phyloP scores from a whole-genome alignment of 92 coral and sea anemone genomes.

The Bergia sp. region DNA sequence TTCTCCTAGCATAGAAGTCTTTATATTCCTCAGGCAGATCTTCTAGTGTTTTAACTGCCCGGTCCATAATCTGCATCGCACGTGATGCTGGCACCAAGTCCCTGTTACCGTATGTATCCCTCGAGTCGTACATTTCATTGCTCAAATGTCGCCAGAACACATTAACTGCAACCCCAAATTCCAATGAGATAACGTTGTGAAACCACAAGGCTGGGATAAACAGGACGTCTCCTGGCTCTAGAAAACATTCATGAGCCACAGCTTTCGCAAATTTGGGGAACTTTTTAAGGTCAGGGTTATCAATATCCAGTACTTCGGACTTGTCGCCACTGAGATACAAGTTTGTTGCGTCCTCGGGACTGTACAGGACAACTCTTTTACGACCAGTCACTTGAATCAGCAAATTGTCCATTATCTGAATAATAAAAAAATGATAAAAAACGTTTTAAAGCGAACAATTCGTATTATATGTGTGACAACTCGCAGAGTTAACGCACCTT shows the following conservation, averaged over 20 bases:
- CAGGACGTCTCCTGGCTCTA: slow-evolving; percentile 83
- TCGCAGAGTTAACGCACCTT: too few species aligned
- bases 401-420: slow-evolving; percentile 84
- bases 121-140: slow-evolving; percentile 64
- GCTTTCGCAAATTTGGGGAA: slow-evolving; percentile 72
- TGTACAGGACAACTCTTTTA: slow-evolving; percentile 78
- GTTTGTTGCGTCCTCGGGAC: slow-evolving; percentile 80
- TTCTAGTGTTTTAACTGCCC: slow-evolving; percentile 69
- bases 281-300: slow-evolving; percentile 66
- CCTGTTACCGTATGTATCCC: slow-evolving; percentile 84
- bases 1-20: slow-evolving; percentile 85
- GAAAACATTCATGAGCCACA: slow-evolving; percentile 59
- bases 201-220: slow-evolving; percentile 91
- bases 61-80: slow-evolving; percentile 86
- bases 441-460: too few species aligned
- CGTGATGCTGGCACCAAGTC: slow-evolving; percentile 83
- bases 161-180: slow-evolving; percentile 88
- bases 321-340: slow-evolving; percentile 85
- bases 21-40: slow-evolving; percentile 76
- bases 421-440: not conserved
- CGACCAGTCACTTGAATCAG: slow-evolving; percentile 78
- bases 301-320: slow-evolving; percentile 80
- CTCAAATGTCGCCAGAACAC: slow-evolving; percentile 87
- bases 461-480: too few species aligned
- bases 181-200: slow-evolving; percentile 76